These are phyloP conservation scores for Syrphus vitripennis DNA, from an alignment of 2,888 invertebrate genomes.

Conservation along the genomic window DNA sequence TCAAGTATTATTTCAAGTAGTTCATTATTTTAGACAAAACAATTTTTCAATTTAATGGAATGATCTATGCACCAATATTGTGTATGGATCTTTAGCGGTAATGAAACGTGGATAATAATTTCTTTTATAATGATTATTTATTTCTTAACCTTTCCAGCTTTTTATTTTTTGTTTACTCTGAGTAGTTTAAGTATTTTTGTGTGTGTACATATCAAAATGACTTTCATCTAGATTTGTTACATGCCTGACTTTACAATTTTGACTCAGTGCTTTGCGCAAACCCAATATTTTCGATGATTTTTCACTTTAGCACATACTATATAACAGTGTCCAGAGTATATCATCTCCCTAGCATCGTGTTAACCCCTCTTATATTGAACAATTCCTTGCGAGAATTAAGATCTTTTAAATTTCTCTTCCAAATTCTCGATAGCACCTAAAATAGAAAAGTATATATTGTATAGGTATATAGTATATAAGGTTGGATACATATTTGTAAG, in stretches of 20 bases:
- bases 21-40: too few species aligned
- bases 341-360: conserved; percentile 76
- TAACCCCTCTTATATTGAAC: conserved; percentile 76
- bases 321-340: conserved; percentile 75
- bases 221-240: conserved; percentile 75
- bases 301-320: conserved; percentile 77
- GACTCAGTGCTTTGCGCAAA: conserved; percentile 78
- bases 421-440: conserved; percentile 26
- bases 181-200: conserved; percentile 65
- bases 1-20: too few species aligned
- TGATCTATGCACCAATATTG: too few species aligned
- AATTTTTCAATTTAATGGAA: too few species aligned
- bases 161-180: background rate
- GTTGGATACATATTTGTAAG: conserved; percentile 19
- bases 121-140: background rate
- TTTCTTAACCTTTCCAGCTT: too few species aligned
- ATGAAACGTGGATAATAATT: too few species aligned
- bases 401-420: conserved; percentile 39
- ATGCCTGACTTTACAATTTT: conserved; percentile 77
- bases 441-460: background rate
- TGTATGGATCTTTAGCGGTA: too few species aligned
- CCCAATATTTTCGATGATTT: conserved; percentile 78
- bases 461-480: too few species aligned
- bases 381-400: conserved; percentile 34
- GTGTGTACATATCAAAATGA: conserved; percentile 75